Evolutionary conservation across 2,888 invertebrate species (phyloP).

Genomic region (Proisotoma minuta): DNA sequence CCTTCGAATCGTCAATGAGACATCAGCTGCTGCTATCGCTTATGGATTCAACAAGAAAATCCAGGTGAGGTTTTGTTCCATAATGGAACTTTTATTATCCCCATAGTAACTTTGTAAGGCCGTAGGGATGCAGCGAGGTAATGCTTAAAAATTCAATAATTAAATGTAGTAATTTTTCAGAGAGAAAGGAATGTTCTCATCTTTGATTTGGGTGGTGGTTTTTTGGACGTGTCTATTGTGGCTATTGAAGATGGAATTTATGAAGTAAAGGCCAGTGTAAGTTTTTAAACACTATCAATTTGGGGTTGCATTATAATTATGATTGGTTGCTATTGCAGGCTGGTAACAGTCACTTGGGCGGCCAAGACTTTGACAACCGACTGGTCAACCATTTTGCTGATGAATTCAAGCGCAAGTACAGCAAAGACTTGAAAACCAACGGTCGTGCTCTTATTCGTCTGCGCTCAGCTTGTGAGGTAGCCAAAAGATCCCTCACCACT

Average conservation of each 20-base stretch:
- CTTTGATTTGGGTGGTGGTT: slow-evolving; percentile 64
- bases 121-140: too few relatives aligned
- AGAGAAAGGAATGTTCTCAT: slow-evolving; percentile 58
- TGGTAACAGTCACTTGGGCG: slow-evolving; percentile 63
- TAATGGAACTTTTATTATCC: too few relatives aligned
- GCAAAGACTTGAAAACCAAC: slow-evolving; percentile 39
- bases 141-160: too few relatives aligned
- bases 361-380: slow-evolving; percentile 55
- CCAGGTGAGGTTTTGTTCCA: too few relatives aligned
- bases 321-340: too few relatives aligned
- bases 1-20: not conserved
- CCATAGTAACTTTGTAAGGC: too few relatives aligned
- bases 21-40: not conserved
- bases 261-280: not conserved
- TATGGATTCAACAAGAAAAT: too few relatives aligned
- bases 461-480: slow-evolving; percentile 54
- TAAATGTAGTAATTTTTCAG: too few relatives aligned
- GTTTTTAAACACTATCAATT: too few relatives aligned
- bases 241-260: slow-evolving; percentile 61
- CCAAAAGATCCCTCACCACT: slow-evolving; percentile 48
- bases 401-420: slow-evolving; percentile 40
- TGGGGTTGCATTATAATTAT: too few relatives aligned
- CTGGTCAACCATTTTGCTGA: slow-evolving; percentile 37
- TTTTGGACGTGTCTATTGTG: slow-evolving; percentile 64
- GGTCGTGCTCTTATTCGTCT: slow-evolving; percentile 56